Base-by-base conservation (phyloP, 1,140 invertebrate genomes). In the Archivesica marissinica region DNA sequence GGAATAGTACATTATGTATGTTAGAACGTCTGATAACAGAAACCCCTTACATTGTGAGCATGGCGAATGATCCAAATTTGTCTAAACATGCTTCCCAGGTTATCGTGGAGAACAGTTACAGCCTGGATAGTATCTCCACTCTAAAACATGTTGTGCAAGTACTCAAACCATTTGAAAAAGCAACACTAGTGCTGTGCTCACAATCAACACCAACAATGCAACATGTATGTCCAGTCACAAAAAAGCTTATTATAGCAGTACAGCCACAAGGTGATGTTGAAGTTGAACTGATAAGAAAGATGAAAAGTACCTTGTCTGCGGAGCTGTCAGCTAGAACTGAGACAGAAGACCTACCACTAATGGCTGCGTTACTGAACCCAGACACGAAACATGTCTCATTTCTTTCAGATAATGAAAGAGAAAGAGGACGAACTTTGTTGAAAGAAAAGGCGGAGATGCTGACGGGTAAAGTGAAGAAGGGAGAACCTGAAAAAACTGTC, bases 91-190 rank as follows among this genome's bases (percentile, higher is more conserved):
- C 76, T 11, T 25, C 41, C 20, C 28, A 66, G 6, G 28, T 50
- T 4, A 66, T 35, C 30, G n/a, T n/a, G n/a, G n/a, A n/a, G n/a
- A n/a, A n/a, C n/a, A n/a, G n/a, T n/a, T n/a, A n/a, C n/a, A n/a
- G n/a, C n/a, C n/a, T n/a, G n/a, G n/a, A n/a, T n/a, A n/a, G n/a
- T n/a, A n/a, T n/a, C n/a, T n/a, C n/a, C 17, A 66, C 47, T 66
- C 23, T 79, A 11, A 17, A 79, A 66, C 2, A 35, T 44, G 30
- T 79, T 33, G 30, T 66, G 7, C 2, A 50, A 11, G 30, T 79
- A 28, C 38, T 79, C 30, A 47, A 64, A 64, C 35, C 56, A 9
- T 79, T 79, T 66, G 61, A 64, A 47, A 79, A 2, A 30, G 76
- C 76, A 38, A 79, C 54, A 30, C 17, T 33, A 47, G 33, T 79